phyloP scores from a whole-genome alignment of 64 coral and sea anemone species.

The Pocillopora damicornis region DNA sequence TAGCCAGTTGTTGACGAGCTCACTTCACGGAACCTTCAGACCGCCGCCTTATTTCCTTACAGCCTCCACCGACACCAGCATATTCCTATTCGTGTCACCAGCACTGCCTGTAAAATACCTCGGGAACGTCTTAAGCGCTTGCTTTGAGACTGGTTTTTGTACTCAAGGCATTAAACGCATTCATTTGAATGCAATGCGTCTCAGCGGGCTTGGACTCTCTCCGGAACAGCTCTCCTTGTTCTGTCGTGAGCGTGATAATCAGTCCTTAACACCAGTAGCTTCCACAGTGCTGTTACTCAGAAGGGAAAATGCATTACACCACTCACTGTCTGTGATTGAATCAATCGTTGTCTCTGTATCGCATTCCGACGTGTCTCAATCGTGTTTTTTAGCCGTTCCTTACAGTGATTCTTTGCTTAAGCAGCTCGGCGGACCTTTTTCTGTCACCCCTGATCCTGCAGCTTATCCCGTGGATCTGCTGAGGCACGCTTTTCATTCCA shows the following conservation, averaged over 20 bases:
- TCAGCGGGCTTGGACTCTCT: constrained; percentile 63
- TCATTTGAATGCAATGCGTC: constrained; percentile 41
- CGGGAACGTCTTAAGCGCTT: constrained; percentile 58
- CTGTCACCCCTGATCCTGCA: constrained; percentile 47
- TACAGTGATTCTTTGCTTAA: constrained; percentile 66
- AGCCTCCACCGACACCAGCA: constrained; percentile 52
- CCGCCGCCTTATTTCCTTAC: constrained; percentile 72
- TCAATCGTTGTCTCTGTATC: constrained; percentile 31
- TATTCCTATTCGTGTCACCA: constrained; percentile 79
- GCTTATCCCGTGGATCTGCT: constrained; percentile 62
- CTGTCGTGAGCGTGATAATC: constrained; percentile 47
- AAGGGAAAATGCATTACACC: constrained; percentile 79
- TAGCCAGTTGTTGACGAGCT: background rate
- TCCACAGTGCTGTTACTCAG: constrained; percentile 73
- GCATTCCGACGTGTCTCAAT: constrained; percentile 21
- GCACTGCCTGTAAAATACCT: constrained; percentile 61
- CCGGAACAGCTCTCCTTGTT: constrained; percentile 62
- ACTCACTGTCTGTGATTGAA: constrained; percentile 53
- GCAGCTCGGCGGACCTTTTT: constrained; percentile 55
- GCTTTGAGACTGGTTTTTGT: constrained; percentile 61
- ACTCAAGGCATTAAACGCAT: constrained; percentile 66
- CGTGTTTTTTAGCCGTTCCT: constrained; percentile 54
- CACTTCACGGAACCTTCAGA: constrained; percentile 20
- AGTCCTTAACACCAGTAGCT: constrained; percentile 16
- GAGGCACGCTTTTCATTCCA: constrained; percentile 82